These are phyloP conservation scores for Neotragus moschatus DNA, from an alignment of 2,113 vertebrate genomes.

Conservation along the genomic window DNA sequence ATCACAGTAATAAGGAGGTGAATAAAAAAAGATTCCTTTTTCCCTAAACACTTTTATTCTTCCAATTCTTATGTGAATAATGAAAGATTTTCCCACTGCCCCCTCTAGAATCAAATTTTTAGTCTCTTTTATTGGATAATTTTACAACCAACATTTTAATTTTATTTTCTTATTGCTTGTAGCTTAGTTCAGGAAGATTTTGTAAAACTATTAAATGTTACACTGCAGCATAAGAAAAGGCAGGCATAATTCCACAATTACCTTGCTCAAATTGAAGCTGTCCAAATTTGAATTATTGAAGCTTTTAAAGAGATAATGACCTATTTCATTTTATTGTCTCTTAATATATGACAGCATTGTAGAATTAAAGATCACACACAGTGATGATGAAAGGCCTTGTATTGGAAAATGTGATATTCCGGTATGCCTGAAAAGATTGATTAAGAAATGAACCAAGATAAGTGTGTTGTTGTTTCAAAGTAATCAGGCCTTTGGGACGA, in stretches of 20 bases:
- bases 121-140: not conserved
- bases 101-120: not conserved
- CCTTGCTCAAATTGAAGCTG: slow-evolving; percentile 27
- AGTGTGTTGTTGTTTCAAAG: slow-evolving; percentile 52
- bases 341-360: not conserved
- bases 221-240: not conserved
- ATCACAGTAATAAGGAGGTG: not conserved
- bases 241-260: slow-evolving; percentile 24
- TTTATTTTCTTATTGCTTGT: slow-evolving; percentile 40
- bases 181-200: not conserved
- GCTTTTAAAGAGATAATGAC: slow-evolving; percentile 42
- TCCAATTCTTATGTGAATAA: not conserved
- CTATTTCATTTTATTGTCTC: slow-evolving; percentile 50
- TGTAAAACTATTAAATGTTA: slow-evolving; percentile 11
- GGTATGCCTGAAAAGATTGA: slow-evolving; percentile 60
- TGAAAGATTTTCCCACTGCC: not conserved
- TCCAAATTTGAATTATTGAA: slow-evolving; percentile 49
- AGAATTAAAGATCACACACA: not conserved
- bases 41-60: not conserved
- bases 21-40: not conserved
- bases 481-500: slow-evolving; percentile 71
- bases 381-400: not conserved
- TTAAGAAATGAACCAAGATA: slow-evolving; percentile 68
- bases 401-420: slow-evolving; percentile 33
- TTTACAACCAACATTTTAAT: slow-evolving; percentile 33